Evolutionary conservation across 2,888 invertebrate species (phyloP).

Genomic region (Ormyrus pomaceus): DNA sequence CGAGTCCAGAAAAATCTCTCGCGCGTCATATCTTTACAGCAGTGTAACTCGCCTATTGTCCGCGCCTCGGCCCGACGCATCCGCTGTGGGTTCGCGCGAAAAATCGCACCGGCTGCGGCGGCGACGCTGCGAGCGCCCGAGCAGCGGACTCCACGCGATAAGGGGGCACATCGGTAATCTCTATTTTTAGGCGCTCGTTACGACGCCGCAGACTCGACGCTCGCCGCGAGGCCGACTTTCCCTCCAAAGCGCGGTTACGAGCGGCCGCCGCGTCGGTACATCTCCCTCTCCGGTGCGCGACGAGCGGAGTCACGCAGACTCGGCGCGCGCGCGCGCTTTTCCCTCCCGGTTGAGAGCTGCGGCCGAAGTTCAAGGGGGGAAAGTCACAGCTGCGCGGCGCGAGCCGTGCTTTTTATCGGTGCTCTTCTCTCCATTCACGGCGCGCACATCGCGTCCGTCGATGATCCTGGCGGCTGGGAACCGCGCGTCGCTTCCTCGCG

Average conservation of each 20-base stretch:
- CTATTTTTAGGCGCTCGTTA: conserved; percentile 70
- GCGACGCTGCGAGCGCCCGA: neutral
- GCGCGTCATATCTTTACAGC: no score
- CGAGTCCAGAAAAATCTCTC: no score
- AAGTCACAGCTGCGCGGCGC: no score
- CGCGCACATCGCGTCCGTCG: no score
- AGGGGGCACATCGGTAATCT: conserved; percentile 60
- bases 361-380: neutral
- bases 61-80: no score
- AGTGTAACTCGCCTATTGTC: no score
- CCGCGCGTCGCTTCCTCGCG: neutral
- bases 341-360: neutral
- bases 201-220: neutral
- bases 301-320: neutral
- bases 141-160: conserved; percentile 5
- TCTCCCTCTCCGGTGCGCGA: neutral
- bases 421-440: no score
- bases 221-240: conserved; percentile 26
- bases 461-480: no score
- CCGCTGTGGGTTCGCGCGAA: neutral
- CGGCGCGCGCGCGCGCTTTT: conserved; percentile 9
- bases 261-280: neutral
- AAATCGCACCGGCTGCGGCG: neutral
- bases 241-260: neutral
- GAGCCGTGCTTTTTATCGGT: no score